Evolutionary conservation across 2,797 vertebrate species (phyloP), one percentile per base, ranked within the genome.

Genomic region (Babyrousa celebensis): DNA sequence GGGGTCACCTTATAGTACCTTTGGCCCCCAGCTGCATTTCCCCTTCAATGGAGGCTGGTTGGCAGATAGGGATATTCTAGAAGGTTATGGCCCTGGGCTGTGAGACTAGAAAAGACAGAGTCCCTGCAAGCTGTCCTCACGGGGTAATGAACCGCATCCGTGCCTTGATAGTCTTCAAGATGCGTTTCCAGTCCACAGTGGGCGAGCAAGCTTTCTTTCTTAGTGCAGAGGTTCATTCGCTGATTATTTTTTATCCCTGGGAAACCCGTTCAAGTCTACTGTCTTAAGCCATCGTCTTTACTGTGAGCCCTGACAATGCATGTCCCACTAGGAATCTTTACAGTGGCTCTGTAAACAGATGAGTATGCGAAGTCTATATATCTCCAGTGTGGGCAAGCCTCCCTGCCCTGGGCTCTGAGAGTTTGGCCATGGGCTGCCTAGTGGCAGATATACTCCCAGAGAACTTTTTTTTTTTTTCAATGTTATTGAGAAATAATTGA

Each of bases 261-360:
- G 95, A 94, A 85, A 92, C 94, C 36, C 54, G 79, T 12, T 3
- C 0, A 1, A 94, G 91, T 25, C 2, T 90, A 48, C 43, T 75
- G 91, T 93, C 95, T 95, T 93, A 96, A 91, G 78, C 48, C 12
- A 32, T 89, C 97, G 96, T 95, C 96, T 97, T 98, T 98, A 96
- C 97, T 98, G 70, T 95, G 97, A 94, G 93, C 96, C 97, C 98
- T 97, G 87, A 96, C 97, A 97, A 96, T 97, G 97, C 96, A 97
- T 98, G 97, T 97, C 97, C 98, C 97, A 94, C 97, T 97, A 97
- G 95, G 96, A 85, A 96, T 94, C 93, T 98, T 96, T 93, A 97
- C 67, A 98, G 96, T 98, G 96, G 91, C 89, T 96, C 63, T 95
- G 94, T 97, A 94, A 97, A 95, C 97, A 98, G 96, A 97, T 95